These are phyloP conservation scores for Camponotus floridanus DNA, from an alignment of 1,140 invertebrate genomes.

Conservation along the genomic window DNA sequence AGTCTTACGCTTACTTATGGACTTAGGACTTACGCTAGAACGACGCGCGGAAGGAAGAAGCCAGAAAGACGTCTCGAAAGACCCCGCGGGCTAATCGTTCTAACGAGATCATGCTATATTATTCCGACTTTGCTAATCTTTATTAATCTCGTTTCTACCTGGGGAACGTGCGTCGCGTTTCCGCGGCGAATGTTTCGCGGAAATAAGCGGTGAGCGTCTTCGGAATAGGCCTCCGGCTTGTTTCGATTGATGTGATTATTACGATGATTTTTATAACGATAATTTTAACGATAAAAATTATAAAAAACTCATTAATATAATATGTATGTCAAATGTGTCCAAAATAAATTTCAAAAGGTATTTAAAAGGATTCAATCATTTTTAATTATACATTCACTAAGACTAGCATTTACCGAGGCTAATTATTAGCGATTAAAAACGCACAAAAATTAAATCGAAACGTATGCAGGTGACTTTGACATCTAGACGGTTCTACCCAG, in stretches of 20 bases:
- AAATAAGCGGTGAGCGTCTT: slow-evolving; percentile 22
- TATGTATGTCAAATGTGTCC: neutral
- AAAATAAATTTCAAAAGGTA: neutral
- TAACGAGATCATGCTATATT: slow-evolving; percentile 86
- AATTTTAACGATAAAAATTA: neutral
- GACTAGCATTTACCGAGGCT: neutral
- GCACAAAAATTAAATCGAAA: neutral
- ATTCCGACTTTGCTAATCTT: slow-evolving; percentile 85
- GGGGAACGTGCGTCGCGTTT: slow-evolving; percentile 67
- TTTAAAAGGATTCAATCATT: neutral
- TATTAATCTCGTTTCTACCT: slow-evolving; percentile 84
- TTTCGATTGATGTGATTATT: neutral
- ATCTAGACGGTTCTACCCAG: neutral
- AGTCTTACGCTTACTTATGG: slow-evolving; percentile 84
- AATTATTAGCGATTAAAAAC: neutral
- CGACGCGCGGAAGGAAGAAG: slow-evolving; percentile 80
- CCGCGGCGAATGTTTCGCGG: slow-evolving; percentile 39
- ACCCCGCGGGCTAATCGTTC: slow-evolving; percentile 83
- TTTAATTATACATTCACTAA: neutral
- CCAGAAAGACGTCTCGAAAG: slow-evolving; percentile 82
- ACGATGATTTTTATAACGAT: neutral
- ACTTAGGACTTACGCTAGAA: slow-evolving; percentile 79
- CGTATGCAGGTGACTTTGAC: neutral
- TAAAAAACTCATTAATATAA: neutral
- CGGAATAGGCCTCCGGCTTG: neutral